Percentiles rank a stretch among this genome's conserved stretches.
phyloP scores from a whole-genome alignment of 2,113 vertebrate genomes.

The Pachycephala philippinensis region DNA sequence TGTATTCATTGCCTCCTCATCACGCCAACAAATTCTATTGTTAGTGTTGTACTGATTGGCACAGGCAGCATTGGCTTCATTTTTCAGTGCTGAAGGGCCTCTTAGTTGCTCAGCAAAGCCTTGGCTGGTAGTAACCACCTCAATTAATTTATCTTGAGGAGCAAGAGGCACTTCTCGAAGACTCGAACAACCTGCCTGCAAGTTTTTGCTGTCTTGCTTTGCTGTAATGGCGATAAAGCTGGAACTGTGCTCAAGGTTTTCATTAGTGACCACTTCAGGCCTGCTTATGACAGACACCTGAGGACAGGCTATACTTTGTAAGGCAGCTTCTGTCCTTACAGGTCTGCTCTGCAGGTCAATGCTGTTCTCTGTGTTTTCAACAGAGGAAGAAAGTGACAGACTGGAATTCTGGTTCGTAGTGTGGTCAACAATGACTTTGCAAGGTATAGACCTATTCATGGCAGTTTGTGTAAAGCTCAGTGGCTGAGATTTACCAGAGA shows the following conservation, averaged over 20 bases:
- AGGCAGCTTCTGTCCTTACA: slow-evolving; percentile 69
- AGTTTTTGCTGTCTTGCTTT: slow-evolving; percentile 69
- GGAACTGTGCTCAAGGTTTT: slow-evolving; percentile 67
- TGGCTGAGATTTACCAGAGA: slow-evolving; percentile 67
- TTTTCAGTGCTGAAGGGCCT: slow-evolving; percentile 67
- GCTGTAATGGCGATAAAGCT: slow-evolving; percentile 49
- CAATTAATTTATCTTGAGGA: slow-evolving; percentile 67
- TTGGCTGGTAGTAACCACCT: slow-evolving; percentile 51
- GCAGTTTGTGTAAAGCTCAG: slow-evolving; percentile 67
- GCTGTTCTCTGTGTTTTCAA: slow-evolving; percentile 66
- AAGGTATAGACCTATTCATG: slow-evolving; percentile 80
- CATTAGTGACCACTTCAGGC: slow-evolving; percentile 67
- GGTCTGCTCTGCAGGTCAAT: slow-evolving; percentile 69
- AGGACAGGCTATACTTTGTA: slow-evolving; percentile 71
- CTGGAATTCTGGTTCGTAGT: slow-evolving; percentile 74
- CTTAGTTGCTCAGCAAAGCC: slow-evolving; percentile 69
- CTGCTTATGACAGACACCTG: slow-evolving; percentile 83
- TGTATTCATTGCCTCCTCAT: slow-evolving; percentile 67
- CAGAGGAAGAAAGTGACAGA: slow-evolving; percentile 67
- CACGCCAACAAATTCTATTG: slow-evolving; percentile 75
- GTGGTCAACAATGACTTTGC: slow-evolving; percentile 84
- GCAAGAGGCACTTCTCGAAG: slow-evolving; percentile 70
- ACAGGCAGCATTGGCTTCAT: slow-evolving; percentile 58
- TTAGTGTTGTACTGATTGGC: slow-evolving; percentile 65
- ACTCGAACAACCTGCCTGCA: slow-evolving; percentile 56